Conservation (phyloP, 2,797 vertebrate species). For the Neosalanx taihuensis region DNA sequence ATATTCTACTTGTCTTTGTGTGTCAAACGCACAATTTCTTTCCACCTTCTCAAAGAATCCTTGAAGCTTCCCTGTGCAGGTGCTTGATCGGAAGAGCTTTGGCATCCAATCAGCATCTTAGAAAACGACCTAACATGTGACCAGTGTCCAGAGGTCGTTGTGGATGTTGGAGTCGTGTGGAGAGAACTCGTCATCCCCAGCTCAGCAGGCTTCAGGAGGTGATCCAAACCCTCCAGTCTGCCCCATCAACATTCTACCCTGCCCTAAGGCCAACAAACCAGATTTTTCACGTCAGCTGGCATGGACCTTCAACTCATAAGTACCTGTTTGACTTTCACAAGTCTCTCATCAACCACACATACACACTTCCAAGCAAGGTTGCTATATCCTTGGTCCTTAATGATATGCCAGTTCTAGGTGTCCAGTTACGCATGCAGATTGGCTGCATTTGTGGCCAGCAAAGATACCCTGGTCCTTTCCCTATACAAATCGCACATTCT, state of each 20-base stretch:
- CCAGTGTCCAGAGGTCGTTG: slow-evolving; percentile 73
- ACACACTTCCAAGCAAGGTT: slow-evolving; percentile 76
- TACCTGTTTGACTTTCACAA: slow-evolving; percentile 85
- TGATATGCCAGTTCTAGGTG: slow-evolving; percentile 77
- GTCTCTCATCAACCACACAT: slow-evolving; percentile 71
- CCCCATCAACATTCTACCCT: slow-evolving; percentile 70
- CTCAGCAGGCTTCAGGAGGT: slow-evolving; percentile 67
- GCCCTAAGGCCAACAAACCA: slow-evolving; percentile 77
- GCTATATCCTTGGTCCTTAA: slow-evolving; percentile 75
- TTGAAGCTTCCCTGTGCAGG: no score
- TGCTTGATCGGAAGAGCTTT: background rate
- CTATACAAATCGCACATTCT: slow-evolving; percentile 21
- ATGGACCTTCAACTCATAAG: slow-evolving; percentile 78
- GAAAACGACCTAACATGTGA: slow-evolving; percentile 49
- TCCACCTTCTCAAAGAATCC: background rate
- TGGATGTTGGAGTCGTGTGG: slow-evolving; percentile 65
- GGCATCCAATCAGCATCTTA: slow-evolving; percentile 38
- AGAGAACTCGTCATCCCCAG: slow-evolving; percentile 64
- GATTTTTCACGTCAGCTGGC: slow-evolving; percentile 81
- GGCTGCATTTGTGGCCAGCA: slow-evolving; percentile 60
- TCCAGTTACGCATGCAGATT: slow-evolving; percentile 77
- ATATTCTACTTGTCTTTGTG: slow-evolving; percentile 11
- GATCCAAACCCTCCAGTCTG: slow-evolving; percentile 69
- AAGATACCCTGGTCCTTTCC: slow-evolving; percentile 59
- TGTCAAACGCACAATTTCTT: slow-evolving; percentile 46